Evolutionary conservation across 2,888 invertebrate genomes (phyloP), one percentile per base, ranked within the genome.

Genomic region (Morpho achilles): DNA sequence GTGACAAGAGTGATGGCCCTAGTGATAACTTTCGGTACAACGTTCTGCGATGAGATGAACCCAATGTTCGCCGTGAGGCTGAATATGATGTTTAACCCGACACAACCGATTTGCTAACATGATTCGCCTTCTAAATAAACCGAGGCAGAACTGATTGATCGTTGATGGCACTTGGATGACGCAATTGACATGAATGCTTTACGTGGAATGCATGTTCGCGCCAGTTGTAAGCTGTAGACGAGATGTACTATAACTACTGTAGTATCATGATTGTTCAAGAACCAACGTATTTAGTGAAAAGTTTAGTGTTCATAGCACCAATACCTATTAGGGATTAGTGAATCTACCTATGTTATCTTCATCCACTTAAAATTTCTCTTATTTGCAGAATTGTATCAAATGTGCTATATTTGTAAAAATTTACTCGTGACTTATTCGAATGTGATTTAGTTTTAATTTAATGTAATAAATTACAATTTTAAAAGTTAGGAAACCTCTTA

Each of bases 81-180:
- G 23, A 42, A 54, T 42, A n/a, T 23, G 48, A 22, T 48, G 44
- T 8, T 48, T 46, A 7, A 16, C 46, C 53, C 54, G 10, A 49
- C 23, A 16, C 41, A 47, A 53, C 52, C 42, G 10, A 39, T 32
- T 32, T 32, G 32, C 32, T 32, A 32, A 32, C 32, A 52, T 45
- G 45, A 44, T 51, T 58, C 58, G 53, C 22, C 39, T 9, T 44
- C 52, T 23, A 32, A 32, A 32, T 32, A 39, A 46, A 44, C 44
- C 46, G 39, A 53, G 46, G 53, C 60, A 62, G 59, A 64, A 62
- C 59, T 64, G 67, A 72, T 71, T 72, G 76, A 72, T 76, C 72
- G 69, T 71, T 74, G 74, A 82, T 83, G 82, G 83, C 84, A 80
- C 84, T 80, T 80, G 81, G 79, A 81, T 82, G 84, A 82, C 80